These are phyloP conservation scores for Macaria notata DNA, from an alignment of 2,888 invertebrate species.

Conservation along the genomic window DNA sequence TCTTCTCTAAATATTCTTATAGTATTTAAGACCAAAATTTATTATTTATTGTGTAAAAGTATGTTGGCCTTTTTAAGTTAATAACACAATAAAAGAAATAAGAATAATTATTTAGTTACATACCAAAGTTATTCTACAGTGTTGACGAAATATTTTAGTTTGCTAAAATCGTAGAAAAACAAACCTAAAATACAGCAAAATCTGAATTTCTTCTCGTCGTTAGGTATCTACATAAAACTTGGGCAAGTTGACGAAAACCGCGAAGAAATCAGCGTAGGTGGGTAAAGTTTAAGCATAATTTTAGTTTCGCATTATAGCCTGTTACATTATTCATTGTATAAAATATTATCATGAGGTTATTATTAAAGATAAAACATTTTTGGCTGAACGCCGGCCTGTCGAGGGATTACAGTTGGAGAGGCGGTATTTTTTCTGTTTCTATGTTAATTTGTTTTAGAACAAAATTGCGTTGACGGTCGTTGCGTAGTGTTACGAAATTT, in stretches of 20 bases:
- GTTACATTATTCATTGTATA: constrained; percentile 38
- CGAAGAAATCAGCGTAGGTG: constrained; percentile 28
- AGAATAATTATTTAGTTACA: too few species aligned
- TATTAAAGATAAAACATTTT: constrained; percentile 31
- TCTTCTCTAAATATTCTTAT: too few species aligned
- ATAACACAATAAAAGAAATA: too few species aligned
- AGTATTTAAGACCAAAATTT: too few species aligned
- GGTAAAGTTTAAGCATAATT: constrained; percentile 37
- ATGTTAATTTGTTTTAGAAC: constrained; percentile 2
- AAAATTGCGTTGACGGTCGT: too few species aligned
- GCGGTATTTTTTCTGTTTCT: constrained; percentile 3
- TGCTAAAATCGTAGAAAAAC: too few species aligned
- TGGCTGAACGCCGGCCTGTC: constrained; percentile 15
- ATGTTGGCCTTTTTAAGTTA: too few species aligned
- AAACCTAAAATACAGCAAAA: too few species aligned
- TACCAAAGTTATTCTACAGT: too few species aligned
- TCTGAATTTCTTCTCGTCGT: neutral
- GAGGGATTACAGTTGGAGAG: constrained; percentile 20
- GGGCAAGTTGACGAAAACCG: constrained; percentile 26
- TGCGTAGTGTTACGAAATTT: too few species aligned
- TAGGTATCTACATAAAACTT: constrained; percentile 20
- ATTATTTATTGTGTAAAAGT: too few species aligned
- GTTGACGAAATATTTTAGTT: too few species aligned
- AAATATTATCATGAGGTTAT: constrained; percentile 31
- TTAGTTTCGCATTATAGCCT: constrained; percentile 35